These are phyloP conservation scores for Pteromalus puparum DNA, from an alignment of 1,140 invertebrate species.

Conservation along the genomic window DNA sequence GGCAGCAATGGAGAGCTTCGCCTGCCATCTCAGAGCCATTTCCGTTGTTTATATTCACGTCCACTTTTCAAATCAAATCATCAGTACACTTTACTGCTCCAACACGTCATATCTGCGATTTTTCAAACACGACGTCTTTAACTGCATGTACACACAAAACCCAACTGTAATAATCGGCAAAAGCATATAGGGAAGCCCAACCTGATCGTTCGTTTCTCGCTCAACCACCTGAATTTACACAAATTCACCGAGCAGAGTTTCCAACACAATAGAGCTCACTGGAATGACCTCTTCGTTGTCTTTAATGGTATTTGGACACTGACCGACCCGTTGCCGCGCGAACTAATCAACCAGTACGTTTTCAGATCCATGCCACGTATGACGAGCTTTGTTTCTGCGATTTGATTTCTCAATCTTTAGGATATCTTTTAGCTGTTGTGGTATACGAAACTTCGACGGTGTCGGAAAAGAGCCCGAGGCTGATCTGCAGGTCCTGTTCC, in stretches of 20 bases:
- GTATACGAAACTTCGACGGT: neutral
- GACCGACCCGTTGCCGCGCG: neutral
- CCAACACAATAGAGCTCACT: neutral
- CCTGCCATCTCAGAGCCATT: slow-evolving; percentile 75
- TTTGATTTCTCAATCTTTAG: too few species aligned
- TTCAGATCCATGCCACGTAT: neutral
- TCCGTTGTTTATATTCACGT: slow-evolving; percentile 61
- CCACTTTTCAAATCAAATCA: slow-evolving; percentile 61
- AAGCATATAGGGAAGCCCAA: neutral
- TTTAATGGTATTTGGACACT: neutral
- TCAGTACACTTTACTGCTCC: slow-evolving; percentile 54
- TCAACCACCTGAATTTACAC: neutral
- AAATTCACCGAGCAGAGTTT: neutral
- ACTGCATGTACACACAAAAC: slow-evolving; percentile 7
- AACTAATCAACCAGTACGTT: neutral
- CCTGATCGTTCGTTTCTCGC: neutral
- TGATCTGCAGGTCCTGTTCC: neutral
- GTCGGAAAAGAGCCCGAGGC: neutral
- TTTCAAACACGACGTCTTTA: neutral
- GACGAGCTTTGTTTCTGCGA: too few species aligned
- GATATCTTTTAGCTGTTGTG: neutral
- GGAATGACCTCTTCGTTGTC: neutral
- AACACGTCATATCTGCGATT: neutral
- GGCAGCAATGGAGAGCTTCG: slow-evolving; percentile 73
- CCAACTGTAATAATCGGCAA: neutral